These are phyloP conservation scores for Heliopora coerulea DNA, from an alignment of 92 coral and sea anemone species.

Conservation along the genomic window DNA sequence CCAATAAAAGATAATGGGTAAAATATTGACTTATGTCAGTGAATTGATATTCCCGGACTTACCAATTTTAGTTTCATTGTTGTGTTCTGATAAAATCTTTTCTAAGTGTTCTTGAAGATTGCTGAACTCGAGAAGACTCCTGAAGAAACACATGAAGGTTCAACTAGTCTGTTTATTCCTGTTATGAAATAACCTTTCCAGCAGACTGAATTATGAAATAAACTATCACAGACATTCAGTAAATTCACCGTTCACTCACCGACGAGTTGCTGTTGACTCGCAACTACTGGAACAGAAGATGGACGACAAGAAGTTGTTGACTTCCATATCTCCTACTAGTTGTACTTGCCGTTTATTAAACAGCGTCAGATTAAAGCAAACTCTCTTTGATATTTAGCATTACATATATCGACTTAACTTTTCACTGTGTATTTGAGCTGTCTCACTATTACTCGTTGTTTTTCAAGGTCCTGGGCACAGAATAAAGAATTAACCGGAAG, in stretches of 20 bases:
- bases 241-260: conserved; percentile 57
- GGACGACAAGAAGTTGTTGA: conserved; percentile 74
- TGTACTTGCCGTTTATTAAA: not conserved
- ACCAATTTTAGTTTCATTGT: conserved; percentile 63
- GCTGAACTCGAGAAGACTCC: conserved; percentile 83
- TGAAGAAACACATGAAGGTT: conserved; percentile 15
- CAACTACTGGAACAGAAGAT: conserved; percentile 75
- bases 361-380: not conserved
- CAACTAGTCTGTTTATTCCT: not conserved
- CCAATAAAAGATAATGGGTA: too few species aligned
- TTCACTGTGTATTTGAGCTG: too few species aligned
- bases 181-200: too few species aligned
- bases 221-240: too few species aligned
- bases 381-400: not conserved
- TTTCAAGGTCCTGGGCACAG: too few species aligned
- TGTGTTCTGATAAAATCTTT: conserved; percentile 71
- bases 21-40: too few species aligned
- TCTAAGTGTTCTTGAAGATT: conserved; percentile 86
- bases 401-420: too few species aligned
- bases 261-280: conserved; percentile 79
- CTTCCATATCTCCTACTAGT: conserved; percentile 55
- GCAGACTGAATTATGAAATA: too few species aligned
- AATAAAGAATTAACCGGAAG: too few species aligned
- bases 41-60: too few species aligned
- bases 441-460: too few species aligned